Evolutionary conservation across 1,140 invertebrate species (phyloP), one percentile per base, ranked within the genome.

Genomic region (Cheumatopsyche charites): DNA sequence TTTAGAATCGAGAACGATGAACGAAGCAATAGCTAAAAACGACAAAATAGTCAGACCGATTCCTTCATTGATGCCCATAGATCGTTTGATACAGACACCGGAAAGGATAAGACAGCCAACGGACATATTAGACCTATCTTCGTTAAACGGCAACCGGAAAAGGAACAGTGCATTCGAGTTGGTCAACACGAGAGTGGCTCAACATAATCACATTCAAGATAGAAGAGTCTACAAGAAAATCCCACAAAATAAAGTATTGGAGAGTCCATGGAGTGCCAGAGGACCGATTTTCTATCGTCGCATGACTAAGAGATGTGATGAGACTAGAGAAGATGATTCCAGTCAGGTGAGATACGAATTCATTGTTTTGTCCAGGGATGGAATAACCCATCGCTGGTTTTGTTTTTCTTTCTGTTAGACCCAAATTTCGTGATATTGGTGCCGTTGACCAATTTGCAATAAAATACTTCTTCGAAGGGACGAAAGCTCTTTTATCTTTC

Each of bases 61-160:
- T 26, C 74, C 74, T 19, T 75, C 71, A 3, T 19, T 75, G 23
- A 75, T 75, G 72, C 72, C 74, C 4, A 71, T 75, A 23, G 58
- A 70, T 42, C 21, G 36, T 67, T 23, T 70, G 11, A 13, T 36
- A 0, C 23, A 61, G n/a, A 52, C 26, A 21, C 45, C 67, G n/a
- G 23, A 58, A 41, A 52, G 5, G 43, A 66, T 23, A 43, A 72
- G 67, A 66, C 13, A 36, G 55, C 15, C 26, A 11, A 19, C 45
- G 1, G 62, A 58, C 29, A 9, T 67, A 49, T 29, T 72, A 36
- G 62, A 72, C 26, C 17, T 72, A 23, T 41, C 68, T 4, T 47
- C 52, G 17, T 41, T 69, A 13, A 70, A 62, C 15, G 21, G 62
- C n/a, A 66, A 13, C 42, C 43, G 19, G 15, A 75, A 68, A 13